Conservation (phyloP, 2,113 vertebrate genomes). For the Cyrtonyx montezumae region DNA sequence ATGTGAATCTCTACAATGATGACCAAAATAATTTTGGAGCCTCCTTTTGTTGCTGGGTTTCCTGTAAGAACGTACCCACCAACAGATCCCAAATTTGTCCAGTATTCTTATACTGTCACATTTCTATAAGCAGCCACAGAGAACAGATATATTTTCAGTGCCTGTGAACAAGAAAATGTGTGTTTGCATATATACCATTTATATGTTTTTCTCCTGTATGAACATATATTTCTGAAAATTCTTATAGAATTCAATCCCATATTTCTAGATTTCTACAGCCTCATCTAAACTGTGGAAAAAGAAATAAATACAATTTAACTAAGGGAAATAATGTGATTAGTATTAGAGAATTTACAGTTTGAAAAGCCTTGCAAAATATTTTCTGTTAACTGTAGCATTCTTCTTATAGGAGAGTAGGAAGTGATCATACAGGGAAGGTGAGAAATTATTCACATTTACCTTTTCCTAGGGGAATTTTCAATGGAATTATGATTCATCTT, state of each 20-base stretch:
- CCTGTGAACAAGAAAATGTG: not conserved
- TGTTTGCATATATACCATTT: not conserved
- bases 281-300: not conserved
- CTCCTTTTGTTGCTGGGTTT: not conserved
- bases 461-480: not conserved
- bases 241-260: not conserved
- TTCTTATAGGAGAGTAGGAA: not conserved
- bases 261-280: not conserved
- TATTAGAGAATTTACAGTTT: not conserved
- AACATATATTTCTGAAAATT: not conserved
- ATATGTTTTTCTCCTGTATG: not conserved
- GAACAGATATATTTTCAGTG: not conserved
- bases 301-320: not conserved
- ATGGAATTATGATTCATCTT: not conserved
- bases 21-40: not conserved
- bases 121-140: not conserved
- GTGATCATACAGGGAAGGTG: not conserved
- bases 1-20: not conserved
- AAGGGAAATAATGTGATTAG: not conserved
- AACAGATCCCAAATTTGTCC: not conserved
- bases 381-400: not conserved
- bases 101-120: not conserved
- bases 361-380: not conserved
- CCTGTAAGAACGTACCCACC: not conserved
- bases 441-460: not conserved